Conservation (phyloP, 1,140 invertebrate genomes). For the Limonius californicus region DNA sequence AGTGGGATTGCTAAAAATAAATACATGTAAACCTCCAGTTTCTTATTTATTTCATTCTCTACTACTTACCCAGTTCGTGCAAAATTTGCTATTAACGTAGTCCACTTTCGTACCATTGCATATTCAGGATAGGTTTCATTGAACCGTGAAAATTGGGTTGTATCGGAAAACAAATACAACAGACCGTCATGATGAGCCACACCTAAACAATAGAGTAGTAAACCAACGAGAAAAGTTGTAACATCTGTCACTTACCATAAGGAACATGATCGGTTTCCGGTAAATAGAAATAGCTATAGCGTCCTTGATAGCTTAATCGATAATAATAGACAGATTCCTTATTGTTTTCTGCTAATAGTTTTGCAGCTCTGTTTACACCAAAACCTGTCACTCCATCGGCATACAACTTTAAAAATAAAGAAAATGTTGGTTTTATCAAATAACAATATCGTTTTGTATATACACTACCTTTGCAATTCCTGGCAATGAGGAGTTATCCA, state of each 20-base stretch:
- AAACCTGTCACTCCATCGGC: slow-evolving; percentile 52
- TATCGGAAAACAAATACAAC: slow-evolving; percentile 53
- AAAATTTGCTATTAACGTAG: slow-evolving; percentile 49
- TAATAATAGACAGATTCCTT: slow-evolving; percentile 51
- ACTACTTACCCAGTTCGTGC: slow-evolving; percentile 45
- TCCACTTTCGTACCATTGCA: slow-evolving; percentile 47
- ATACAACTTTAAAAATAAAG: slow-evolving; percentile 37
- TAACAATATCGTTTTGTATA: slow-evolving; percentile 26
- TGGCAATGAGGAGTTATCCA: slow-evolving; percentile 39
- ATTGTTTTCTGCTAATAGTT: slow-evolving; percentile 46
- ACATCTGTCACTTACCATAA: no score
- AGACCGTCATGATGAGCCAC: slow-evolving; percentile 57
- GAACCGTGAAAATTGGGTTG: slow-evolving; percentile 45
- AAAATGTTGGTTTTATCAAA: neutral
- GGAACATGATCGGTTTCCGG: slow-evolving; percentile 29
- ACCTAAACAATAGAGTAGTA: no score
- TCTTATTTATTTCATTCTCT: slow-evolving; percentile 1
- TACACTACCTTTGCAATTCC: slow-evolving; percentile 43
- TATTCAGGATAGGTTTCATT: slow-evolving; percentile 49
- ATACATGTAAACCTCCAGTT: neutral
- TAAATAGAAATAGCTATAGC: slow-evolving; percentile 49
- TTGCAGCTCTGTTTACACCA: slow-evolving; percentile 47
- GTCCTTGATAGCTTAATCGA: slow-evolving; percentile 51
- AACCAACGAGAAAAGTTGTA: no score
- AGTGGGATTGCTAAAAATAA: neutral